Conservation (phyloP, 2,888 invertebrate species). For the Temnothorax rugatulus region DNA sequence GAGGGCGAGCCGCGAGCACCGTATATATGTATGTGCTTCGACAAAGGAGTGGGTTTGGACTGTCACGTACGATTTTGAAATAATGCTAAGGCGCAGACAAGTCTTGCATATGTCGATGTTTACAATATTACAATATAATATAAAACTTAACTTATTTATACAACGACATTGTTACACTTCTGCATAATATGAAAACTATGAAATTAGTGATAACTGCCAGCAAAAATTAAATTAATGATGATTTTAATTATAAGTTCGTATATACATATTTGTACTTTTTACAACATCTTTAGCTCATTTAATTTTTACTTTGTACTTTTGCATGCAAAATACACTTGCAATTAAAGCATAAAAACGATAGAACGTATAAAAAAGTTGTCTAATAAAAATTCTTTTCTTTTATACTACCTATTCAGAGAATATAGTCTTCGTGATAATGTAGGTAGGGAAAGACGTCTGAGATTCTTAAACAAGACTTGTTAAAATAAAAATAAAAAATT, state of each 20-base stretch:
- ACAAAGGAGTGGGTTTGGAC: background rate
- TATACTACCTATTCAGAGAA: background rate
- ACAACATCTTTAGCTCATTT: background rate
- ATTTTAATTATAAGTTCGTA: constrained; percentile 10
- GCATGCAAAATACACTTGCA: background rate
- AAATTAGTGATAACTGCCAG: background rate
- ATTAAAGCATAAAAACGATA: background rate
- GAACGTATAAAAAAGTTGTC: constrained; percentile 1
- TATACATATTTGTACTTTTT: background rate
- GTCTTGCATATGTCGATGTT: background rate
- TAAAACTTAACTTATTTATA: background rate
- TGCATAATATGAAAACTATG: background rate
- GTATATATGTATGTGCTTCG: background rate
- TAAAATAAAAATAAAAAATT: background rate
- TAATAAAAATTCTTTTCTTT: constrained; percentile 7
- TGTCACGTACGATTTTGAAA: constrained; percentile 15
- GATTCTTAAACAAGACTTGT: background rate
- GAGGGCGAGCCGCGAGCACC: background rate
- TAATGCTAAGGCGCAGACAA: background rate
- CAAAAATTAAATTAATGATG: background rate
- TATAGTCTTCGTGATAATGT: background rate
- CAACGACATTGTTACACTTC: background rate
- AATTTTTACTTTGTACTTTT: constrained; percentile 4
- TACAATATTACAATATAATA: background rate
- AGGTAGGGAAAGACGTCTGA: background rate